Evolutionary conservation across 2,888 invertebrate genomes (phyloP).

Genomic region (Pristionchus maxplancki): DNA sequence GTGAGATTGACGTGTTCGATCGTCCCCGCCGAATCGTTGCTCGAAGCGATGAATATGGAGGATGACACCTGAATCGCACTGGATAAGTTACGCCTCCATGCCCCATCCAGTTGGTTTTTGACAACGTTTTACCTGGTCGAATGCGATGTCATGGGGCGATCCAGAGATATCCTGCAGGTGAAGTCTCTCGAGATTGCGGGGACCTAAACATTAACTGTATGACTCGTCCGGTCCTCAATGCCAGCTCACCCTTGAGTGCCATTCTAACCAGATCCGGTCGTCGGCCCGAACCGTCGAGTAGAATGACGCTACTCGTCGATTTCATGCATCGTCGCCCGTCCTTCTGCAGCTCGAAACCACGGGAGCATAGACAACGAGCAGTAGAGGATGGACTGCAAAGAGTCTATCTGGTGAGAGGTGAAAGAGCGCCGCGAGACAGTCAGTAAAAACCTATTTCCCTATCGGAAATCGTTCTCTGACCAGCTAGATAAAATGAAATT

Average conservation of each 20-base stretch:
- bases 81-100: not conserved
- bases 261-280: conserved; percentile 8
- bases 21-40: conserved; percentile 7
- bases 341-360: not conserved
- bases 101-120: no score
- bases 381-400: not conserved
- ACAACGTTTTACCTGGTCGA: conserved; percentile 1
- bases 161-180: conserved; percentile 22
- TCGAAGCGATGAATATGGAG: conserved; percentile 24
- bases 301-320: not conserved
- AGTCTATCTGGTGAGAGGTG: not conserved
- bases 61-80: not conserved
- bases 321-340: not conserved
- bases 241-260: not conserved
- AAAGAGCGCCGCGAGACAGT: not conserved
- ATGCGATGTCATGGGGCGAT: not conserved
- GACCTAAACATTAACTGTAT: not conserved
- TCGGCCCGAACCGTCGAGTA: not conserved
- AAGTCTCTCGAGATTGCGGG: conserved; percentile 35
- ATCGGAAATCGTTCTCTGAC: no score
- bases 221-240: no score
- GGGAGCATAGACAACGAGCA: conserved; percentile 30
- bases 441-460: no score
- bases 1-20: conserved; percentile 22
- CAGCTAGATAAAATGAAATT: no score